A percentile compares a stretch with the other conserved stretches of the same genome.
Conservation (phyloP, 1,140 invertebrate genomes). For the Lerema accius region DNA sequence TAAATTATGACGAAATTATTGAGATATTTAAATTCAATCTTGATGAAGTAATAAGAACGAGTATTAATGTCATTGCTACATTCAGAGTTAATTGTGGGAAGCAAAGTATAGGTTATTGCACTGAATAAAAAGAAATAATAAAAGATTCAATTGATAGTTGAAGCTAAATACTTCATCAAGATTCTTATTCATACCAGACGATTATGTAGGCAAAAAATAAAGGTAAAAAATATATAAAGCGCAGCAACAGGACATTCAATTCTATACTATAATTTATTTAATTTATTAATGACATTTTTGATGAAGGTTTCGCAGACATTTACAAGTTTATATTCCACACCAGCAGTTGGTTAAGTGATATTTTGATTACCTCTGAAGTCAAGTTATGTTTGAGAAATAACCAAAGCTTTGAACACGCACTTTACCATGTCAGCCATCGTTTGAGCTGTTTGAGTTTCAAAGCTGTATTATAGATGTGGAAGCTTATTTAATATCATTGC, state of each 20-base stretch:
- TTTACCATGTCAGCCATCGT: conserved; percentile 63
- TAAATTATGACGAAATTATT: conserved; percentile 14
- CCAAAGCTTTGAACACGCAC: conserved; percentile 68
- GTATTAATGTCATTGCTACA: no score
- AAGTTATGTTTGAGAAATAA: conserved; percentile 77
- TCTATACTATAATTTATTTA: background rate
- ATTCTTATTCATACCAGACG: conserved; percentile 10
- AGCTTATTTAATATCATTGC: conserved; percentile 74
- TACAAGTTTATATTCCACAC: conserved; percentile 56
- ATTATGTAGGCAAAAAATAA: background rate
- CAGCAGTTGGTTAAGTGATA: conserved; percentile 73
- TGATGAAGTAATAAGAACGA: conserved; percentile 18
- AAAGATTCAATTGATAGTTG: no score
- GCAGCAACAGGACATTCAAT: conserved; percentile 4
- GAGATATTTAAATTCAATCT: conserved; percentile 21
- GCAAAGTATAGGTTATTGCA: no score
- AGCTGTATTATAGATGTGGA: conserved; percentile 74
- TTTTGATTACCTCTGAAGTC: conserved; percentile 69
- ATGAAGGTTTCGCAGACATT: conserved; percentile 70
- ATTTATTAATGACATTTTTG: conserved; percentile 49
- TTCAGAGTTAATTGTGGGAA: no score
- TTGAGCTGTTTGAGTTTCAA: conserved; percentile 62
- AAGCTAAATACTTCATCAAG: conserved; percentile 27
- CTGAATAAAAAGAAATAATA: no score
- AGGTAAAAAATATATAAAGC: background rate